Percentiles rank a stretch among this genome's conserved stretches.
These are phyloP conservation scores for Drosophila austrosaltans DNA, from an alignment of 2,888 invertebrate genomes.

Conservation along the genomic window DNA sequence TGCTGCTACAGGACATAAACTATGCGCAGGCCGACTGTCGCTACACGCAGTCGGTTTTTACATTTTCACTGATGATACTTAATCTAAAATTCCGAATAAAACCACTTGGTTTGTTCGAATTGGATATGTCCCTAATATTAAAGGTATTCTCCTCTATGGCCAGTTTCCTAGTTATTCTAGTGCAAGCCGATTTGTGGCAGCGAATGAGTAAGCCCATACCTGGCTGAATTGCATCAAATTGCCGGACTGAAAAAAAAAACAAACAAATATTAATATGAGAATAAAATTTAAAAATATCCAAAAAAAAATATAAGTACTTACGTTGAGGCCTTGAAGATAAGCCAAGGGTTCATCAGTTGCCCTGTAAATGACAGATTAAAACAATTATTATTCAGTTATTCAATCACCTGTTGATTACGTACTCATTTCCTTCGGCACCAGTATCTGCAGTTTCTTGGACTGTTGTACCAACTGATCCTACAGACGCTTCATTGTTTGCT, in stretches of 20 bases:
- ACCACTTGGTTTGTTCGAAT: conserved; percentile 75
- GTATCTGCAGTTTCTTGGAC: conserved; percentile 14
- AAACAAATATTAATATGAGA: conserved; percentile 1
- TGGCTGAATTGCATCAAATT: conserved; percentile 81
- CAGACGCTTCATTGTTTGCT: conserved; percentile 26
- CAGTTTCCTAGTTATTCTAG: conserved; percentile 80
- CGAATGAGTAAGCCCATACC: conserved; percentile 74
- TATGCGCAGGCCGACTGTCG: conserved; percentile 72
- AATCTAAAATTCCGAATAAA: conserved; percentile 70
- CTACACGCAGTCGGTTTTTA: conserved; percentile 71
- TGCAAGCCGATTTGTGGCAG: conserved; percentile 80
- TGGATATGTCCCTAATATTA: conserved; percentile 71
- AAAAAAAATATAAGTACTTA: conserved; percentile 49
- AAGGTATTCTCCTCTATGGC: conserved; percentile 76
- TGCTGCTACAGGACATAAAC: conserved; percentile 71
- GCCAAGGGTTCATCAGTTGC: conserved; percentile 68
- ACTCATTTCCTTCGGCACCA: conserved; percentile 26
- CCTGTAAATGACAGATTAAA: neutral
- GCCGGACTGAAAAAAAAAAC: conserved; percentile 67
- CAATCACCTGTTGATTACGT: conserved; percentile 24
- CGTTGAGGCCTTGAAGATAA: conserved; percentile 77
- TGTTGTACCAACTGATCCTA: conserved; percentile 27
- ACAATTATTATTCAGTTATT: neutral
- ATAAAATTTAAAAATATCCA: neutral
- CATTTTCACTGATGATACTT: conserved; percentile 72